Evolutionary conservation across 1,140 invertebrate species (phyloP).

Genomic region (Cotesia typhae): DNA sequence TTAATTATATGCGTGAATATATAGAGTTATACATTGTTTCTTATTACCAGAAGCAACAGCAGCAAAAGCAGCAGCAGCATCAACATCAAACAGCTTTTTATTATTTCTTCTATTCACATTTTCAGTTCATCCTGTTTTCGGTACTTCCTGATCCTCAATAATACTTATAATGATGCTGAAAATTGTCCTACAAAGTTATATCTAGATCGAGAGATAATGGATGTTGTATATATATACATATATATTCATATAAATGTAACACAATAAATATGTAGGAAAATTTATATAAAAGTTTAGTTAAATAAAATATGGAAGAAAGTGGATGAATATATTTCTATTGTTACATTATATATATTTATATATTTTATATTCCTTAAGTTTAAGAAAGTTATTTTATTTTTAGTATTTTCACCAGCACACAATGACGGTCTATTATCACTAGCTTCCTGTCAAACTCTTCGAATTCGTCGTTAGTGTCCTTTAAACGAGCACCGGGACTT

Average conservation of each 20-base stretch:
- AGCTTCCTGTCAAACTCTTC: slow-evolving; percentile 36
- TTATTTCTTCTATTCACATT: not conserved
- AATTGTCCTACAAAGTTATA: not conserved
- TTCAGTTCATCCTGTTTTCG: not conserved
- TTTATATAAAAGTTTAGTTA: slow-evolving; percentile 5
- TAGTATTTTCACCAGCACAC: slow-evolving; percentile 16
- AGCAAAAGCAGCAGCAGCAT: too few species aligned
- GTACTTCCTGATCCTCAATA: not conserved
- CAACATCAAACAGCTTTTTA: not conserved
- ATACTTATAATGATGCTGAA: slow-evolving; percentile 1
- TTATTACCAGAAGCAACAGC: not conserved
- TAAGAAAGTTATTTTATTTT: slow-evolving; percentile 12
- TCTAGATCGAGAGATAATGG: too few species aligned
- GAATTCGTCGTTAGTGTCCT: slow-evolving; percentile 37
- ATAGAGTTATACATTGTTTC: slow-evolving; percentile 7
- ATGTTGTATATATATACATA: too few species aligned
- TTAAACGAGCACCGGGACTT: slow-evolving; percentile 35
- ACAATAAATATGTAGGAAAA: not conserved
- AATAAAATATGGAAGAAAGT: slow-evolving; percentile 7
- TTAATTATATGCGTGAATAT: slow-evolving; percentile 29
- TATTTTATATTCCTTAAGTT: not conserved
- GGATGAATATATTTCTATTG: slow-evolving; percentile 1
- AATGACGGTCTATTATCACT: slow-evolving; percentile 35
- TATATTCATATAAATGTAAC: too few species aligned
- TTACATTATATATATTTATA: not conserved